Percentiles rank a stretch among this genome's conserved stretches.
Evolutionary conservation across 1,140 invertebrate species (phyloP).

Genomic region (Drosophila carrolli): DNA sequence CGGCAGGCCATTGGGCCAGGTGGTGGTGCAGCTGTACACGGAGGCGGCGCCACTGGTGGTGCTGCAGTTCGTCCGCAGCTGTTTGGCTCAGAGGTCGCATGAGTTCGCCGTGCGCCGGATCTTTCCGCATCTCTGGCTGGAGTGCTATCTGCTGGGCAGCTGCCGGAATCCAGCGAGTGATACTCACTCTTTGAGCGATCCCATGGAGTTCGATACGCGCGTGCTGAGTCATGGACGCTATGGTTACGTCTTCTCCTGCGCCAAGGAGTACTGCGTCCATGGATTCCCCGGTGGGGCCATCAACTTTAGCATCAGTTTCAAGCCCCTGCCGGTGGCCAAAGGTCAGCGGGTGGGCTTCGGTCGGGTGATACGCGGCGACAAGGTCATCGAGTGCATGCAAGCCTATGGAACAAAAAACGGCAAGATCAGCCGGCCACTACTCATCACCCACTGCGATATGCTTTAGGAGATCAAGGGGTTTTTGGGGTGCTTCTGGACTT

Average conservation of each 20-base stretch:
- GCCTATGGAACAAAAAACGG: slow-evolving; percentile 48
- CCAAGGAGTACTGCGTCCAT: slow-evolving; percentile 45
- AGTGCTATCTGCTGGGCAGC: slow-evolving; percentile 35
- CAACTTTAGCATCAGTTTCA: slow-evolving; percentile 62
- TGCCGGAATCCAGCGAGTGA: not conserved
- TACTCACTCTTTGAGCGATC: not conserved
- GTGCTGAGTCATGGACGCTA: slow-evolving; percentile 39
- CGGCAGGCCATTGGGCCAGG: slow-evolving; percentile 40
- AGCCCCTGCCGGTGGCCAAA: slow-evolving; percentile 46
- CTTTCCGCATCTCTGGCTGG: slow-evolving; percentile 55
- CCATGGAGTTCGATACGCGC: slow-evolving; percentile 51
- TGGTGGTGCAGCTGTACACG: slow-evolving; percentile 57
- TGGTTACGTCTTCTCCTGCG: slow-evolving; percentile 41
- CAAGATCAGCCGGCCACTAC: slow-evolving; percentile 27
- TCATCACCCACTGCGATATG: slow-evolving; percentile 46
- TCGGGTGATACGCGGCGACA: slow-evolving; percentile 38
- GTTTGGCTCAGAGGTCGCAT: slow-evolving; percentile 19
- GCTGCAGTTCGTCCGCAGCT: slow-evolving; percentile 56
- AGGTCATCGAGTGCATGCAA: slow-evolving; percentile 46
- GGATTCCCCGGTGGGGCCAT: slow-evolving; percentile 48
- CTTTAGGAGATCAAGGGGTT: slow-evolving; percentile 7
- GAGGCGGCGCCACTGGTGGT: slow-evolving; percentile 61
- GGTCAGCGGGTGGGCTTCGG: slow-evolving; percentile 65
- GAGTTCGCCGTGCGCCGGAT: slow-evolving; percentile 44
- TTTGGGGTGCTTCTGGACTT: not conserved